Evolutionary conservation across 2,797 vertebrate species (phyloP).

Genomic region (Avahi laniger): DNA sequence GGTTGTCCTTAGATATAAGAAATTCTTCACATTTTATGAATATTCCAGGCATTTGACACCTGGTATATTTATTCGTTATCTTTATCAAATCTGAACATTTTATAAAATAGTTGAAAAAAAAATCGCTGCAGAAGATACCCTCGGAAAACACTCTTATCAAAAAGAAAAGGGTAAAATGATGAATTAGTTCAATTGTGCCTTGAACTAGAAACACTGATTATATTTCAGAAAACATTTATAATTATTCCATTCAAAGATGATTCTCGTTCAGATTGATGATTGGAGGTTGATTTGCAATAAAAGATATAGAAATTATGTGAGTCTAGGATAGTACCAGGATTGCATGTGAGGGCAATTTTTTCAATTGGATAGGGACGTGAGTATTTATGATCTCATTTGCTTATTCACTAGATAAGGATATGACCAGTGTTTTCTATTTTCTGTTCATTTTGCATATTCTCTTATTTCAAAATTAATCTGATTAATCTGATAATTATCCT

Average conservation of each 20-base stretch:
- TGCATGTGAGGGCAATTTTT: neutral
- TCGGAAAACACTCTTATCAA: neutral
- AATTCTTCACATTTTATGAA: slow-evolving; percentile 17
- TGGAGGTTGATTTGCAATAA: slow-evolving; percentile 30
- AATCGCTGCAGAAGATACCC: neutral
- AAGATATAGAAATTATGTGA: neutral
- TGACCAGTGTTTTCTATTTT: neutral
- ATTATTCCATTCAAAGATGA: slow-evolving; percentile 46
- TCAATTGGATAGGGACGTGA: neutral
- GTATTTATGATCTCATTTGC: neutral
- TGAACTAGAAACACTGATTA: slow-evolving; percentile 30
- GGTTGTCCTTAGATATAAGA: neutral
- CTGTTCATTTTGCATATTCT: slow-evolving; percentile 18
- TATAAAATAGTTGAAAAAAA: slow-evolving; percentile 28
- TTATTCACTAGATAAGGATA: neutral
- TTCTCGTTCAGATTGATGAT: neutral
- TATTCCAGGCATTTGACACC: neutral
- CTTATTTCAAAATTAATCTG: slow-evolving; percentile 10
- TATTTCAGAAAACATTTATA: slow-evolving; percentile 29
- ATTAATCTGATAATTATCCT: neutral
- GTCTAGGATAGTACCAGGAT: neutral
- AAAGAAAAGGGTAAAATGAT: slow-evolving; percentile 44
- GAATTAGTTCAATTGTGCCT: neutral
- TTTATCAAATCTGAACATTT: slow-evolving; percentile 17
- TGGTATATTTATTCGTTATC: neutral